phyloP scores from a whole-genome alignment of 2,113 vertebrate genomes.

The Ifrita kowaldi region DNA sequence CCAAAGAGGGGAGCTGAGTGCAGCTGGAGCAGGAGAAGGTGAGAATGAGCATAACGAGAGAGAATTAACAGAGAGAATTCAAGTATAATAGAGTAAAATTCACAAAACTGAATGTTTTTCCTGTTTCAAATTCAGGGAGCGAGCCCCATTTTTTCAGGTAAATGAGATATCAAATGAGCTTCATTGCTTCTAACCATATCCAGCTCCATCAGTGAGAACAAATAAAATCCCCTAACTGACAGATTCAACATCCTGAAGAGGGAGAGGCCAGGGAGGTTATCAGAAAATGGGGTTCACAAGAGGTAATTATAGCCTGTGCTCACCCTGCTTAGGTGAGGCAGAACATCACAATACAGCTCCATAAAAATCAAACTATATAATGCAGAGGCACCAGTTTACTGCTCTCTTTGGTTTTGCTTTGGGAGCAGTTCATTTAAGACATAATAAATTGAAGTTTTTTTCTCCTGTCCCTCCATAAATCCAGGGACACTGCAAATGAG shows the following conservation, averaged over 20 bases:
- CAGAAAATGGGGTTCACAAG: slow-evolving; percentile 38
- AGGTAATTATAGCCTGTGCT: slow-evolving; percentile 39
- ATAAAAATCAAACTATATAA: slow-evolving; percentile 59
- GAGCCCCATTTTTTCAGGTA: not conserved
- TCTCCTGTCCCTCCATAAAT: slow-evolving; percentile 66
- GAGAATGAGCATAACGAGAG: not conserved
- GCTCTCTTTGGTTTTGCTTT: slow-evolving; percentile 71
- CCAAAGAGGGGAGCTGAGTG: not conserved
- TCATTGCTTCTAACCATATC: not conserved
- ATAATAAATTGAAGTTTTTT: slow-evolving; percentile 68
- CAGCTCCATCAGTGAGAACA: not conserved
- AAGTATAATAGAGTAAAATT: not conserved
- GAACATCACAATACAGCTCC: slow-evolving; percentile 20
- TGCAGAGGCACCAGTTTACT: slow-evolving; percentile 37
- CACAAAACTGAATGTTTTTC: not conserved
- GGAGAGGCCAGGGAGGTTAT: slow-evolving; percentile 23
- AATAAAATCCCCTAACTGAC: slow-evolving; percentile 34
- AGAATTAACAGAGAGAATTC: not conserved
- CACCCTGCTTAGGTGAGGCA: slow-evolving; percentile 34
- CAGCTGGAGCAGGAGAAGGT: not conserved
- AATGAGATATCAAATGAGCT: slow-evolving; percentile 15
- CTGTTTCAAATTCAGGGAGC: not conserved
- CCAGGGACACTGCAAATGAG: slow-evolving; percentile 73
- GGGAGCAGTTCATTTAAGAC: slow-evolving; percentile 74
- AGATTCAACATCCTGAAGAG: slow-evolving; percentile 14